Evolutionary conservation across 2,113 vertebrate genomes (phyloP), one percentile per base, ranked within the genome.

Genomic region (Caloenas nicobarica): DNA sequence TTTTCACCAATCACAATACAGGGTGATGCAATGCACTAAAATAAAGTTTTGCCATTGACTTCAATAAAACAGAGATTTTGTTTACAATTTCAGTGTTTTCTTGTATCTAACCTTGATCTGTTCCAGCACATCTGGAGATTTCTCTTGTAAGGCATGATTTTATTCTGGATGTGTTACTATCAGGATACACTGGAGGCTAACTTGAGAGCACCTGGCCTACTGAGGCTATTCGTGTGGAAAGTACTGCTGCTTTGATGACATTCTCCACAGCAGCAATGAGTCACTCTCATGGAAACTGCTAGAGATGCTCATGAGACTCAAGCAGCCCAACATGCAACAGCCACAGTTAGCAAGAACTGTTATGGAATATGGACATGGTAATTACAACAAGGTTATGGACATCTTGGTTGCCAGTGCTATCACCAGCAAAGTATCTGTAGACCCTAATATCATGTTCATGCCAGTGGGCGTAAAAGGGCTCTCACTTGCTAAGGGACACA

Each of bases 221-320:
- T 56, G 48, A 72, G 13, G 22, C 6, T 23, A 3, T 5, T 42
- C 16, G 4, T n/a, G 26, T 56, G 50, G 18, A 56, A 70, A 22
- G 15, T 34, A 12, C 5, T 36, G 15, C 16, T 3, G 1, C 12
- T 60, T 31, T 56, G 40, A 29, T 0, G 1, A 5, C 3, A 3
- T 40, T 73, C 31, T 81, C 16, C 28, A 44, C 12, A 26, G n/a
- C 24, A 44, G 8, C 60, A 68, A 18, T 28, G n/a, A n/a, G 13
- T 21, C 25, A 17, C 6, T 51, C 11, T 54, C 8, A 28, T 12
- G 31, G 36, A 23, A 77, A 72, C 34, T 25, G 29, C 12, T 53
- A 42, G n/a, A 72, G 13, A 23, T 5, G 33, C 10, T 56, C 16
- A 26, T 58, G 14, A 50, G 10, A 18, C 4, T 69, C 16, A 42